Evolutionary conservation across 2,113 vertebrate species (phyloP), one percentile per base, ranked within the genome.

Genomic region (Alligator sinensis): DNA sequence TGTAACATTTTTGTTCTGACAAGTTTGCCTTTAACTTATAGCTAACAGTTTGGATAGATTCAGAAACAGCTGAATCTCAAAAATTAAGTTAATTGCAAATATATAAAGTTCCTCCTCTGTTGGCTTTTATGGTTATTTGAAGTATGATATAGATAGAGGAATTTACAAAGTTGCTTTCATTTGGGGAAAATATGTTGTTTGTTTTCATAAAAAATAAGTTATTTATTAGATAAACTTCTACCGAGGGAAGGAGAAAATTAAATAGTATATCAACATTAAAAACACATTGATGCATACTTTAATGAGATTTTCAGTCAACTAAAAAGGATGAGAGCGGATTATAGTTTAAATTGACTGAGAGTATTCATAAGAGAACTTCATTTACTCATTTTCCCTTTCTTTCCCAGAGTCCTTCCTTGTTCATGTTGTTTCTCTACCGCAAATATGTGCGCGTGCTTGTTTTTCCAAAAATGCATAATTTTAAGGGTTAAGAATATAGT

Each of bases 61-160:
- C 17, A 11, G 17, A 81, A 85, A 82, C 14, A 77, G 24, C 28
- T 83, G 38, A 90, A 70, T 2, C 22, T 79, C 62, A 86, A 66
- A 15, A 86, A 60, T 11, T 58, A 74, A 79, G 7, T 83, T 86
- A 90, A 68, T 9, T 77, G 21, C 22, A 87, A 86, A 28, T 38
- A n/a, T n/a, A 12, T 1, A 0, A 2, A 24, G 15, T 34, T 34
- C 47, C 84, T 77, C 1, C 0, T 87, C 22, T 81, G 11, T n/a
- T 59, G 13, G 24, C 2, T 55, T 59, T 63, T 62, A 13, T 1
- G 55, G 82, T 78, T 80, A 72, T 68, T 74, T 70, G 30, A 70
- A 1, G 19, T 30, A 70, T 60, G 47, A 90, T 58, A 1, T 3
- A 84, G 84, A 74, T 28, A 47, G 47, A 47, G 47, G 4, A 80